Evolutionary conservation across 2,888 invertebrate species (phyloP).

Genomic region (Schrankia costaestrigalis): DNA sequence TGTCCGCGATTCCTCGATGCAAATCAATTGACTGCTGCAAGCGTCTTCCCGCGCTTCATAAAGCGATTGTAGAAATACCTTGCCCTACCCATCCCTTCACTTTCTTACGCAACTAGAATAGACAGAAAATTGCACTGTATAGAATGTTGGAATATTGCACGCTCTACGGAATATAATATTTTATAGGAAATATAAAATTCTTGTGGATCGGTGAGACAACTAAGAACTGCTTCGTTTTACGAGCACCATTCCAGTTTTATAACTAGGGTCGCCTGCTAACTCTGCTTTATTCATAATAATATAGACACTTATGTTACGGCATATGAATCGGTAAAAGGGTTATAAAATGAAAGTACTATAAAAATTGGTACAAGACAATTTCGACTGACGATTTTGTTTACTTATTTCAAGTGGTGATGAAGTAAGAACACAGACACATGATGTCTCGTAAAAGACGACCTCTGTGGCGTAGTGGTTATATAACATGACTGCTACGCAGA

Average conservation of each 20-base stretch:
- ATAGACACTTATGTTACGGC: conserved; percentile 26
- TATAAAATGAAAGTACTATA: conserved; percentile 16
- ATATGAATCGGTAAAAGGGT: conserved; percentile 27
- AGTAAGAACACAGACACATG: no score
- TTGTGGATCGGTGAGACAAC: conserved; percentile 31
- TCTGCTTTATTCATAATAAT: conserved; percentile 32
- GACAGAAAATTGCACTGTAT: conserved; percentile 35
- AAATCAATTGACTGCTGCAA: conserved; percentile 61
- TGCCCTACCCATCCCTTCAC: conserved; percentile 36
- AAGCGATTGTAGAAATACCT: conserved; percentile 53
- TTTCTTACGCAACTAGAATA: conserved; percentile 40
- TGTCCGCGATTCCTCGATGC: conserved; percentile 57
- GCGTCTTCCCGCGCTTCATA: conserved; percentile 41
- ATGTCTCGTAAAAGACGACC: no score
- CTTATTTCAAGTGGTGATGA: no score
- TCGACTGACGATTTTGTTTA: conserved; percentile 6
- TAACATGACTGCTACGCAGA: no score
- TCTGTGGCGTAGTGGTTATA: no score
- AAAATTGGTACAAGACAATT: conserved; percentile 6
- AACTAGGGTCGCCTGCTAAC: conserved; percentile 30
- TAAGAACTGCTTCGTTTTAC: conserved; percentile 35
- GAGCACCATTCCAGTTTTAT: conserved; percentile 36
- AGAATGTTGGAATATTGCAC: conserved; percentile 34
- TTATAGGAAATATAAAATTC: conserved; percentile 41
- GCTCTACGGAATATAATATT: conserved; percentile 37